Base-by-base conservation (phyloP, 2,797 vertebrate species). In the Melanotaenia pygmaea region DNA sequence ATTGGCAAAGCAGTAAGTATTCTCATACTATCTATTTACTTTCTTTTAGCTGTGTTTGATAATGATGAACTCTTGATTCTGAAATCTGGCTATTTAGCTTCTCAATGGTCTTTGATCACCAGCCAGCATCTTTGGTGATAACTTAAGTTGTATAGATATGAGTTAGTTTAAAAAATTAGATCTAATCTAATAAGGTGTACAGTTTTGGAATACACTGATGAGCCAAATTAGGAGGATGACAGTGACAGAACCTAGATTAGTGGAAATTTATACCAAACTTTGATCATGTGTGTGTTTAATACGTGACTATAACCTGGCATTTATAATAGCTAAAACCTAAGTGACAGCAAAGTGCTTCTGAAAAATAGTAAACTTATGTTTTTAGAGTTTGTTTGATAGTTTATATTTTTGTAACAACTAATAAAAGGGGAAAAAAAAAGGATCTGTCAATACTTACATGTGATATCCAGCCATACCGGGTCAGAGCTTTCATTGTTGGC, bases 401-500 rank as follows among this genome's bases (percentile, higher is more conserved):
- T 50, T 50, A 50, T 50, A 9, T 24, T 14, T 54, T 54, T 13
- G 26, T 11, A 30, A 14, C 5, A 56, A 56, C 1, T 12, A 13
- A 13, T 26, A 12, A 26, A 30, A 30, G 30, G 9, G 30, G 13
- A 1, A 18, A 14, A 14, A 14, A 14, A n/a, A 12, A 12, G 22
- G 35, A 58, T 67, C 64, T 67, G 22, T 3, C 45, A 57, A 50
- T 61, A 96, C 97, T 97, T 89, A 98, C 97, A 98, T 85, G 95
- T 90, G 11, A 96, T 91, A 24, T 97, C 93, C 37, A 97, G 89
- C 92, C 94, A 95, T 86, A 93, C 47, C 0, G 79, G 70, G 7
- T 96, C 93, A 0, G 97, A 98, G 86, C 60, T 94, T 82, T 86
- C 88, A 30, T 86, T 90, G 93, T 96, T 98, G 88, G 98, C 94